Base-by-base conservation (phyloP, 2,113 vertebrate genomes). In the Isichthys henryi region DNA sequence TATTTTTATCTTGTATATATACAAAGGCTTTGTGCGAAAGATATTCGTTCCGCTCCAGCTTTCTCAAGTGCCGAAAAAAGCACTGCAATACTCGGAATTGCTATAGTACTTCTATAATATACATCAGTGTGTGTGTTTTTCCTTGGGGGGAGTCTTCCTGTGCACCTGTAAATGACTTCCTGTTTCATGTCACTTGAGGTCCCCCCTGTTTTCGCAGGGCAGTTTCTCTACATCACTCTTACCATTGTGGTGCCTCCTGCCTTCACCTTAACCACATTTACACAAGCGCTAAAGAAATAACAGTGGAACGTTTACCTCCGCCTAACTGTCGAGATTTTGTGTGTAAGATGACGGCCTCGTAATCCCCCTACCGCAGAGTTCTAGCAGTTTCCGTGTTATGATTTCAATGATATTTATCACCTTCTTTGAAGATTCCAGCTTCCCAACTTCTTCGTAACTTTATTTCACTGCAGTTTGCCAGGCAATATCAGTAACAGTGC, bases 131-230 rank as follows among this genome's bases (percentile, higher is more conserved):
- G 89, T 80, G 77, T 93, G 92, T 95, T 95, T 92, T 92, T 94
- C 90, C 93, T 80, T 91, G 94, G 93, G 95, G 93, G 94, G 92
- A 90, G 92, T 94, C 94, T 95, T 96, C 96, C 96, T 95, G 94
- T 96, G 95, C 95, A 96, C 95, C 95, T 96, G 95, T 94, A 92
- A 91, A 90, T 92, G 92, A 92, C 94, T 96, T 96, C 96, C 95
- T 96, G 95, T 94, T 92, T 95, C 92, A 88, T 91, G 83, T 85
- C 84, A 83, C 82, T 70, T 45, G 88, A 87, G 83, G 43, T 91
- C 87, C 90, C 86, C 88, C 70, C 90, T 31, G 80, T 91, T 90
- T 88, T 90, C 89, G 66, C 70, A 88, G 93, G 93, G 93, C 92
- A 90, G 94, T 93, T 92, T 92, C 93, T n/a, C 87, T 92, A 91